phyloP scores from a whole-genome alignment of 2,888 invertebrate species.

The Norana najaformis region DNA sequence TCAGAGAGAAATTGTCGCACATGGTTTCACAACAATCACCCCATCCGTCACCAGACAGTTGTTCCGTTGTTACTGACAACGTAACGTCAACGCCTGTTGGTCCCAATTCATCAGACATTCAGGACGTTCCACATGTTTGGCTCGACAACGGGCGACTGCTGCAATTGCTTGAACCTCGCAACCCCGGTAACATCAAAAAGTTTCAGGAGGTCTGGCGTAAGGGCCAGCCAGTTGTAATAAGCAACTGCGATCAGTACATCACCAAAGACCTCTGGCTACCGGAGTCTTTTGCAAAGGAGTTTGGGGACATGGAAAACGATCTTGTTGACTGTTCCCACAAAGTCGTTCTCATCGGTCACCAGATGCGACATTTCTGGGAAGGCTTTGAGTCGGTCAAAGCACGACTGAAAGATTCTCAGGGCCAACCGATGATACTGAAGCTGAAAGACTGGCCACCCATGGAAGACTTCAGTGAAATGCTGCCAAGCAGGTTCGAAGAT shows the following conservation, averaged over 20 bases:
- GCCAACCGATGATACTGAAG: conserved; percentile 70
- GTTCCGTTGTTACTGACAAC: neutral
- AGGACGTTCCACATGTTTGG: conserved; percentile 78
- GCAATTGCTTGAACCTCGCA: conserved; percentile 79
- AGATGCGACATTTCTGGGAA: conserved; percentile 93
- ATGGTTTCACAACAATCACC: neutral
- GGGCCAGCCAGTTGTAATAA: conserved; percentile 80
- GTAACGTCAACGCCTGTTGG: neutral
- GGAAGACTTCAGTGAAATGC: conserved; percentile 86
- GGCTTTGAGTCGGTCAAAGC: conserved; percentile 80
- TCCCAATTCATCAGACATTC: neutral
- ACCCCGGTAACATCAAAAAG: conserved; percentile 67
- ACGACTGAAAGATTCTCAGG: conserved; percentile 60
- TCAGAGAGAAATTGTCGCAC: neutral
- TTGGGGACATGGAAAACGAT: conserved; percentile 86
- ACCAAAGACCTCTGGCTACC: conserved; percentile 83
- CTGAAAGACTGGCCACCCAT: conserved; percentile 97
- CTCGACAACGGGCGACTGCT: conserved; percentile 87
- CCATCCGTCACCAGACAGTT: neutral
- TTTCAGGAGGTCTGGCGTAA: conserved; percentile 61
- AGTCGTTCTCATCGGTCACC: conserved; percentile 83
- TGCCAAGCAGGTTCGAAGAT: conserved; percentile 78
- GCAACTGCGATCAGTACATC: conserved; percentile 79
- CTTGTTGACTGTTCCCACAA: conserved; percentile 91
- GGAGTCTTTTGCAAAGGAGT: conserved; percentile 84